Evolutionary conservation across 2,888 invertebrate genomes (phyloP).

Genomic region (Meliscaeva auricollis): DNA sequence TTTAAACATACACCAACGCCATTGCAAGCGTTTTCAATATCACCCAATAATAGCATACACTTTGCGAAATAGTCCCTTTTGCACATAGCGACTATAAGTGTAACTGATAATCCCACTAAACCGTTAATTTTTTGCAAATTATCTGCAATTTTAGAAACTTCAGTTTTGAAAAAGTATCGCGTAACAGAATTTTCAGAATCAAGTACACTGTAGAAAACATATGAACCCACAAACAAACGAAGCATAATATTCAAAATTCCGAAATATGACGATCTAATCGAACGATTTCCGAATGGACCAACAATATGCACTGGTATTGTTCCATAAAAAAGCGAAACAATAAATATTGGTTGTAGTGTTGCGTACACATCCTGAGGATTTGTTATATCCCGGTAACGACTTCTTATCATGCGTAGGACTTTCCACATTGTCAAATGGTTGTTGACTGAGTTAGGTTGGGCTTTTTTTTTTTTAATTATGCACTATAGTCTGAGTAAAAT

Average conservation of each 20-base stretch:
- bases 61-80: constrained; percentile 25
- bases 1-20: constrained; percentile 78
- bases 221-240: constrained; percentile 80
- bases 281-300: constrained; percentile 77
- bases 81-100: neutral
- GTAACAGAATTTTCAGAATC: constrained; percentile 80
- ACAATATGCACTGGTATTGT: constrained; percentile 80
- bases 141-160: constrained; percentile 82
- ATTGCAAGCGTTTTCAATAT: constrained; percentile 77
- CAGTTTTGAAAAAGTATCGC: constrained; percentile 82
- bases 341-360: constrained; percentile 80
- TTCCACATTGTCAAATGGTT: constrained; percentile 21
- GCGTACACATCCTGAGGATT: constrained; percentile 81
- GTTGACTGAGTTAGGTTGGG: neutral
- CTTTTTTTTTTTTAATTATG: neutral
- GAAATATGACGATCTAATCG: constrained; percentile 77
- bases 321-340: constrained; percentile 80
- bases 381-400: constrained; percentile 77
- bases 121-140: constrained; percentile 82
- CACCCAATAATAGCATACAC: constrained; percentile 70
- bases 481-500: neutral
- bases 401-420: neutral
- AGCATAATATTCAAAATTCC: constrained; percentile 80
- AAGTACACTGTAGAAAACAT: constrained; percentile 80
- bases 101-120: constrained; percentile 76